phyloP scores from a whole-genome alignment of 2,113 vertebrate species.

The Mystacornis crossleyi region DNA sequence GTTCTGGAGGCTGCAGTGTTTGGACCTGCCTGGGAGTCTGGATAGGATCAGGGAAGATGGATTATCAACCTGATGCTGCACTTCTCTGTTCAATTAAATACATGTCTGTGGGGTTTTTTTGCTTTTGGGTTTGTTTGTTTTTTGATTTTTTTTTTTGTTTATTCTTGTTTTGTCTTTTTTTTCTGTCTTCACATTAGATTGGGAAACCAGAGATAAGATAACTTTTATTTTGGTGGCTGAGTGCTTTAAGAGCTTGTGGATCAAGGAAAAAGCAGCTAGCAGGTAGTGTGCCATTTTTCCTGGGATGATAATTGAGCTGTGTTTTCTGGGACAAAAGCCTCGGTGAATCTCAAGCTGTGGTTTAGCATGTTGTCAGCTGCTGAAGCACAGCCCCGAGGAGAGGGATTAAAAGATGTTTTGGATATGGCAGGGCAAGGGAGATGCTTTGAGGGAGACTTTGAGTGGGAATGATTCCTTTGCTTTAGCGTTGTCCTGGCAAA shows the following conservation, averaged over 20 bases:
- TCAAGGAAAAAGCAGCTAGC: neutral
- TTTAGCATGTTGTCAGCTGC: neutral
- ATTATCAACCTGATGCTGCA: neutral
- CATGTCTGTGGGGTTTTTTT: fast-evolving
- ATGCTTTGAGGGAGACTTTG: neutral
- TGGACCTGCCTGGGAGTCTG: neutral
- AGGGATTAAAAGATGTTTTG: neutral
- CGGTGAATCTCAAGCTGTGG: neutral
- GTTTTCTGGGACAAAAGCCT: neutral
- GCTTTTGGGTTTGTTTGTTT: too few relatives aligned
- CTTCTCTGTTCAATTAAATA: neutral
- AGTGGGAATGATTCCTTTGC: neutral
- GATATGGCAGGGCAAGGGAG: neutral
- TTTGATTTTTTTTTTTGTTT: too few relatives aligned
- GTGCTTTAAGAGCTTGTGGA: neutral
- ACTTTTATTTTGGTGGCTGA: neutral
- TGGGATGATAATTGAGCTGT: neutral
- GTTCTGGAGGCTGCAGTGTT: neutral
- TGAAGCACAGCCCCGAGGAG: neutral
- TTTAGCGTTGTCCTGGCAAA: neutral
- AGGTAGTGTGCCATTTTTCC: neutral
- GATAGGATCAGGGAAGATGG: neutral
- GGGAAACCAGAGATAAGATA: neutral
- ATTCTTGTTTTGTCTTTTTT: too few relatives aligned
- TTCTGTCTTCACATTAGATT: neutral